These are phyloP conservation scores for Cheilosia urbana DNA, from an alignment of 2,888 invertebrate species.

Conservation along the genomic window DNA sequence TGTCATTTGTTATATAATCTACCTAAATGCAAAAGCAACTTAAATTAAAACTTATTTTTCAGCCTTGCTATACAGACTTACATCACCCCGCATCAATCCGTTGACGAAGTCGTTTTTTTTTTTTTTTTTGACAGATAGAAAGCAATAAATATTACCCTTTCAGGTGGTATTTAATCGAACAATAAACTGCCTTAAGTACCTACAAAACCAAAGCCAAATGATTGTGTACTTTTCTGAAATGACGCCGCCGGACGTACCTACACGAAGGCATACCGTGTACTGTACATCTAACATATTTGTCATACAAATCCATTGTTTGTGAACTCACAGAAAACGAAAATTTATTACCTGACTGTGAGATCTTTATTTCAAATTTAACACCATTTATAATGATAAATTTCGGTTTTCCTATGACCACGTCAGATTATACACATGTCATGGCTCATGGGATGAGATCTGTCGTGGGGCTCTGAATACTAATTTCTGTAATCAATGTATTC, in stretches of 20 bases:
- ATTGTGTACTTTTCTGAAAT: slow-evolving; percentile 58
- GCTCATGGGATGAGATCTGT: slow-evolving; percentile 63
- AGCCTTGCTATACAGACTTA: slow-evolving; percentile 1
- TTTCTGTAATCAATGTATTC: slow-evolving; percentile 69
- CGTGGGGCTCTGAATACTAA: slow-evolving; percentile 65
- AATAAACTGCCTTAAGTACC: slow-evolving; percentile 65
- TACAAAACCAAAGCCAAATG: slow-evolving; percentile 56
- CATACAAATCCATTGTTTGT: slow-evolving; percentile 51
- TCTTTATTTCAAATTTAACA: slow-evolving; percentile 75
- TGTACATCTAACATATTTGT: slow-evolving; percentile 8
- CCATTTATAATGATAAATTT: slow-evolving; percentile 74
- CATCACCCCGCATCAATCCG: slow-evolving; percentile 22
- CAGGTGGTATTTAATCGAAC: slow-evolving; percentile 64
- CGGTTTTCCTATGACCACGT: slow-evolving; percentile 67
- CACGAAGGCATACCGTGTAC: no score
- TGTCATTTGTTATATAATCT: no score
- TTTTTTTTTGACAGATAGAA: slow-evolving; percentile 34
- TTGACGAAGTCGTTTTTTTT: slow-evolving; percentile 13
- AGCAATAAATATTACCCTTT: slow-evolving; percentile 50
- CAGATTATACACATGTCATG: slow-evolving; percentile 70
- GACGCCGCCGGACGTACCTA: slow-evolving; percentile 34
- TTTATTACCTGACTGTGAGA: slow-evolving; percentile 69
- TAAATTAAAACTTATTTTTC: neutral
- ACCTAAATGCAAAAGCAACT: no score
- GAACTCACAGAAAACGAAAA: slow-evolving; percentile 48